Conservation (phyloP, 2,888 invertebrate genomes). For the Lacanobia oleracea region DNA sequence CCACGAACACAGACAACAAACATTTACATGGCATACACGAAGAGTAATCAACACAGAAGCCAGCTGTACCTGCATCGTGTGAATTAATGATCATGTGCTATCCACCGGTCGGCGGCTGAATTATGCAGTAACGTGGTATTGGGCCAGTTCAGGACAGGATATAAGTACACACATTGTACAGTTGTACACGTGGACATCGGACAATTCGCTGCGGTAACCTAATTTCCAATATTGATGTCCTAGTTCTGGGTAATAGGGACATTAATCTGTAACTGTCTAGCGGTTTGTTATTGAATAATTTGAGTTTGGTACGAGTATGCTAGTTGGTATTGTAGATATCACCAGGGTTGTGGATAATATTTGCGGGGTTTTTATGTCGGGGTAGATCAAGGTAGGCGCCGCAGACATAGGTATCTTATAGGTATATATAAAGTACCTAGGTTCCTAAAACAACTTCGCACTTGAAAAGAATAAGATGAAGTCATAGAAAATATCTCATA, state of each 20-base stretch:
- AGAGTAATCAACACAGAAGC: slow-evolving; percentile 62
- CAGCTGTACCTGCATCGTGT: slow-evolving; percentile 59
- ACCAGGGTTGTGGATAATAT: background rate
- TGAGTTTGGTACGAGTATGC: background rate
- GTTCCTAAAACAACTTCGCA: too few relatives aligned
- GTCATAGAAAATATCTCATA: background rate
- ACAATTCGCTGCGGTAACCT: slow-evolving; percentile 53
- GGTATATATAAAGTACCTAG: too few relatives aligned
- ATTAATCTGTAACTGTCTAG: slow-evolving; percentile 36
- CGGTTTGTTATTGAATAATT: slow-evolving; percentile 43
- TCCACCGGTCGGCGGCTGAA: slow-evolving; percentile 64
- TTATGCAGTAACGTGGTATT: slow-evolving; percentile 53
- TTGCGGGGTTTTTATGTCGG: too few relatives aligned
- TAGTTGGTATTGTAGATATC: background rate
- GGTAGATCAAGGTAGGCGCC: too few relatives aligned
- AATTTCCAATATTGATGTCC: slow-evolving; percentile 56
- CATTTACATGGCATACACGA: slow-evolving; percentile 52
- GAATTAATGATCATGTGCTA: slow-evolving; percentile 73
- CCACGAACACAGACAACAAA: slow-evolving; percentile 34
- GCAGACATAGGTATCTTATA: too few relatives aligned
- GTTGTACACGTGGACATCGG: slow-evolving; percentile 33
- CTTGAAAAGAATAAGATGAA: too few relatives aligned
- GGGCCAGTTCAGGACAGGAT: slow-evolving; percentile 5
- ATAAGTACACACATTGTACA: background rate
- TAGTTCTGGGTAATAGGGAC: slow-evolving; percentile 38